phyloP scores from a whole-genome alignment of 2,113 vertebrate species.

The Salminus brasiliensis region DNA sequence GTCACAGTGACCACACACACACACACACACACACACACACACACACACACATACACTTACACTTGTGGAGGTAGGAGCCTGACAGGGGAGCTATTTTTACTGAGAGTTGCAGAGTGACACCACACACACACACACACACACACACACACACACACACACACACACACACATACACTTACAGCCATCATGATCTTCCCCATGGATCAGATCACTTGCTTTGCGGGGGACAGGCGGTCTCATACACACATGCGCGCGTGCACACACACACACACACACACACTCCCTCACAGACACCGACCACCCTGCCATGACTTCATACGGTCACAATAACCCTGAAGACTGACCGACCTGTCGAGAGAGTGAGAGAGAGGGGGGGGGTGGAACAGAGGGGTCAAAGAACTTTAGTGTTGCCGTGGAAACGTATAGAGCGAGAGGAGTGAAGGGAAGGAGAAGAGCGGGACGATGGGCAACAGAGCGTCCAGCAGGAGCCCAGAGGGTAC shows the following conservation, averaged over 20 bases:
- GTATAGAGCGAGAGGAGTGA: not conserved
- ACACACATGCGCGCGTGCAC: not conserved
- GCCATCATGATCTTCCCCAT: slow-evolving; percentile 1
- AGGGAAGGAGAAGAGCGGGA: slow-evolving; percentile 62
- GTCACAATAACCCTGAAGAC: not conserved
- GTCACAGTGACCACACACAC: too few species aligned
- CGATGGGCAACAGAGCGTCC: slow-evolving; percentile 77
- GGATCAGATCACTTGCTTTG: slow-evolving; percentile 39
- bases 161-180: not conserved
- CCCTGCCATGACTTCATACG: not conserved
- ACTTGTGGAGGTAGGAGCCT: not conserved
- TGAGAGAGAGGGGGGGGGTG: slow-evolving; percentile 38
- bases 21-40: not conserved
- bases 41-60: not conserved
- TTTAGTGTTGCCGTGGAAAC: not conserved
- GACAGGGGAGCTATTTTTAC: slow-evolving; percentile 60
- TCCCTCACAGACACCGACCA: not conserved
- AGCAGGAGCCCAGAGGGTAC: slow-evolving; percentile 70
- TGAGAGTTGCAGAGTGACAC: slow-evolving; percentile 32
- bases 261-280: not conserved
- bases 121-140: not conserved
- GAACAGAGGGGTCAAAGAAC: not conserved
- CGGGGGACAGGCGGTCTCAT: not conserved
- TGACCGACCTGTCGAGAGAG: slow-evolving; percentile 35
- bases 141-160: not conserved